Base-by-base conservation (phyloP, 2,113 vertebrate genomes). In the Hippocampus abdominalis region DNA sequence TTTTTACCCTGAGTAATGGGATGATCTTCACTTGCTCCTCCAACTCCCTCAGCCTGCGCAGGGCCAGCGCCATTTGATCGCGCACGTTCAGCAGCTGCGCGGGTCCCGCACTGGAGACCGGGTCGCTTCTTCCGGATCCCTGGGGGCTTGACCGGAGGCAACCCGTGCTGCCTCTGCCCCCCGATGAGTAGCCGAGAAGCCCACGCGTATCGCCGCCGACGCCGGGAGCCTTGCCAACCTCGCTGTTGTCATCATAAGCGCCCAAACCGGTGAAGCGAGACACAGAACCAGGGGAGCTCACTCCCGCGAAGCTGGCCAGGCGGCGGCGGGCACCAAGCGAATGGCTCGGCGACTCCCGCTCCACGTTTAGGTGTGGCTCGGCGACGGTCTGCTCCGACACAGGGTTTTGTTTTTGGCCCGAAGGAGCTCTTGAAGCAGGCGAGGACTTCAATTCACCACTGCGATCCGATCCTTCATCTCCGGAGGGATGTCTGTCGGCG, bases 21-120 rank as follows among this genome's bases (percentile, higher is more conserved):
- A 99, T 98, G n/a, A 93, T 94, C 67, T 95, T 95, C 9, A 99
- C 96, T 81, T 98, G 95, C 64, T 99, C 96, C 80, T 99, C 97
- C 0, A 99, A 90, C 73, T 98, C 95, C 88, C 96, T 98, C 54
- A 99, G 93, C 74, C 91, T 95, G 78, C 95, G 94, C 67, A 99
- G 91, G 4, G 96, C 97, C n/a, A 95, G 74, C 2, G 96, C 95
- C 97, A 99, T 99, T 86, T 98, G 97, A 68, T 98, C 96, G 0
- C 97, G 93, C 82, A 99, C 97, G 73, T 95, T 92, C 65, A 97
- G 96, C 82, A 99, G 90, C 60, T 98, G 95, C 80, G 93, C 79
- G 0, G 95, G 91, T 72, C 95, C 96, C 48, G 95, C 91, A 0
- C 93, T 91, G 12, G 93, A 90, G 65, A 96, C 94, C 0, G 96